Base-by-base conservation (phyloP, 2,888 invertebrate species). In the Argyra leucocephala region DNA sequence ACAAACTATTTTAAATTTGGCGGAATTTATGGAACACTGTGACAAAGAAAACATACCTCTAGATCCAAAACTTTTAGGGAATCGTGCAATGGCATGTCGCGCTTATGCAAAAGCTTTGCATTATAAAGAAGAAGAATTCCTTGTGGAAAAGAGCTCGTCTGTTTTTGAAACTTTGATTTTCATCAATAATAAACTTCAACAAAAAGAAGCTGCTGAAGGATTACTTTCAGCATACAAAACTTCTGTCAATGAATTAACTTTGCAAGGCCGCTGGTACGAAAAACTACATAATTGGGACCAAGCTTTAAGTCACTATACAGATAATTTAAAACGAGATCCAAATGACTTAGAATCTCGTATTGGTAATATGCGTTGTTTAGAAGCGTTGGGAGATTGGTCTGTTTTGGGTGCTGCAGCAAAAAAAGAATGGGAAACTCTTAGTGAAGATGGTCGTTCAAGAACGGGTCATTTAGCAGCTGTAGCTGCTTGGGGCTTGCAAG, bases 11-110 rank as follows among this genome's bases (percentile, higher is more conserved):
- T 83, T 99, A 18, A 99, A 99, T 81, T 82, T 99, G 68, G 97
- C 97, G 0, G 99, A 99, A 79, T 99, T 99, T 74, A 97, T 99
- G 96, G 99, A 99, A 74, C 99, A 99, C 76, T 98, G 97, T 74
- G 98, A 99, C 74, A 90, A 93, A 75, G 96, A 96, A 24, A 91
- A 96, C 0, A 80, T 99, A 68, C 96, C 97, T 0, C 84, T 99
- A 67, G 89, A 94, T 67, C 87, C 91, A 0, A 88, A 90, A 67
- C 80, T 96, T 63, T 81, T 99, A 0, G 96, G 97, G 0, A 91
- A 95, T 71, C 83, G 93, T 63, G 99, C 99, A 0, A 95, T 98
- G 89, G 90, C 93, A 67, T 96, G 96, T 76, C 85, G 96, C 69
- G 86, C 86, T 77, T 88, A 85, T 70, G 86, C 86, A 0, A 85